Evolutionary conservation across 1,140 invertebrate genomes (phyloP).

Genomic region (Cataglyphis hispanica): DNA sequence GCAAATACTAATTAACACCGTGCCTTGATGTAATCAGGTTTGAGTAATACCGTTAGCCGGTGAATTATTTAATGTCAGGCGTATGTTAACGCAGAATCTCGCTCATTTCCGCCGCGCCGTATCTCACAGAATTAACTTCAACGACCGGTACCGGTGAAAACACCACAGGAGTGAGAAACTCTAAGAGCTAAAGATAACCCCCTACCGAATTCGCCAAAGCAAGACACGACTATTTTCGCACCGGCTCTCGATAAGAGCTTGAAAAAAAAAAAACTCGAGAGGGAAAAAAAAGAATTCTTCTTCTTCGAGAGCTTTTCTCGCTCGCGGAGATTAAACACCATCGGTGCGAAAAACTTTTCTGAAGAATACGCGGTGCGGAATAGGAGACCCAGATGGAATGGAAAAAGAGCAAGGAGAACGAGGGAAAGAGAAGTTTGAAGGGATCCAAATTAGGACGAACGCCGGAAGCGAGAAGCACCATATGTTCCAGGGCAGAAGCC

Average conservation of each 20-base stretch:
- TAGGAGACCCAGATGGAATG: slow-evolving; percentile 41
- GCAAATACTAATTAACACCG: slow-evolving; percentile 55
- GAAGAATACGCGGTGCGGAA: slow-evolving; percentile 44
- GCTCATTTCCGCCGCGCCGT: slow-evolving; percentile 41
- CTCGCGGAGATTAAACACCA: slow-evolving; percentile 56
- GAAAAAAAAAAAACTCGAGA: slow-evolving; percentile 28
- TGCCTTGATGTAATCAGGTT: slow-evolving; percentile 51
- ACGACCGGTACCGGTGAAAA: slow-evolving; percentile 17
- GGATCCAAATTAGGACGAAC: slow-evolving; percentile 51
- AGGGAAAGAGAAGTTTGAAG: slow-evolving; percentile 8
- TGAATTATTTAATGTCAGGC: slow-evolving; percentile 51
- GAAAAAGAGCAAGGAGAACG: not conserved
- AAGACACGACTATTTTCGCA: slow-evolving; percentile 38
- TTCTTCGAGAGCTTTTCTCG: slow-evolving; percentile 55
- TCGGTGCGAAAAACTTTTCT: slow-evolving; percentile 56
- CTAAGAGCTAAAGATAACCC: slow-evolving; percentile 40
- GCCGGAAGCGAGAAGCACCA: slow-evolving; percentile 29
- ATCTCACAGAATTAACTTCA: slow-evolving; percentile 52
- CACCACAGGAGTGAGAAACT: not conserved
- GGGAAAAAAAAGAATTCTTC: slow-evolving; percentile 19
- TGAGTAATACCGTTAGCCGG: slow-evolving; percentile 53
- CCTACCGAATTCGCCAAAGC: slow-evolving; percentile 22
- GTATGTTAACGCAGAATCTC: slow-evolving; percentile 50
- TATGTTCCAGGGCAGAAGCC: slow-evolving; percentile 30
- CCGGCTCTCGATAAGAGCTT: slow-evolving; percentile 41